phyloP scores from a whole-genome alignment of 2,888 invertebrate species.

The Asteroscopus sphinx region DNA sequence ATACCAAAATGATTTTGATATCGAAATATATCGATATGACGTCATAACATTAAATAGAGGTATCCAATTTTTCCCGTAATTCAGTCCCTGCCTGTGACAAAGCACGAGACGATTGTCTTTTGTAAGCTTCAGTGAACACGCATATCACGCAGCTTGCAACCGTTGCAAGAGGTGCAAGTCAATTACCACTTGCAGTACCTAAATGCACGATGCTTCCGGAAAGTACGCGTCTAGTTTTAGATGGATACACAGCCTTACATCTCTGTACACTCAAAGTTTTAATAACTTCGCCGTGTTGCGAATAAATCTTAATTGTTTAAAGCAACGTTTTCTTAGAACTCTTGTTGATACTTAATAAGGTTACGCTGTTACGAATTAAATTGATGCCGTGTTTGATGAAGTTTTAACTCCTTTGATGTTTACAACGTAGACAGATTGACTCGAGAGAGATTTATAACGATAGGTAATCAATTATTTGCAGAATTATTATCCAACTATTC shows the following conservation, averaged over 20 bases:
- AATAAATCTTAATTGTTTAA: conserved; percentile 51
- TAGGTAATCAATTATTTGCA: conserved; percentile 26
- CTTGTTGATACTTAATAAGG: conserved; percentile 41
- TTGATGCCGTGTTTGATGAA: conserved; percentile 35
- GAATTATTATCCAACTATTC: too few relatives aligned
- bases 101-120: neutral
- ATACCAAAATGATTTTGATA: too few relatives aligned
- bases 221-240: neutral
- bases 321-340: conserved; percentile 36
- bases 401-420: conserved; percentile 34
- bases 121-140: neutral
- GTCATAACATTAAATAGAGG: too few relatives aligned
- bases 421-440: conserved; percentile 27
- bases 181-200: neutral
- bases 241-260: conserved; percentile 12
- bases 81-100: too few relatives aligned
- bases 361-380: conserved; percentile 41
- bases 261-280: conserved; percentile 51
- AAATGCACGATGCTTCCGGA: neutral
- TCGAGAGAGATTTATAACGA: conserved; percentile 28
- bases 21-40: too few relatives aligned
- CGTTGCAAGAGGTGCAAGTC: neutral
- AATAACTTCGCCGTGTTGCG: conserved; percentile 54
- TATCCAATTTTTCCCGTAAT: too few relatives aligned
- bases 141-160: neutral